phyloP scores from a whole-genome alignment of 1,140 invertebrate genomes.

The Drosophila trapezifrons region DNA sequence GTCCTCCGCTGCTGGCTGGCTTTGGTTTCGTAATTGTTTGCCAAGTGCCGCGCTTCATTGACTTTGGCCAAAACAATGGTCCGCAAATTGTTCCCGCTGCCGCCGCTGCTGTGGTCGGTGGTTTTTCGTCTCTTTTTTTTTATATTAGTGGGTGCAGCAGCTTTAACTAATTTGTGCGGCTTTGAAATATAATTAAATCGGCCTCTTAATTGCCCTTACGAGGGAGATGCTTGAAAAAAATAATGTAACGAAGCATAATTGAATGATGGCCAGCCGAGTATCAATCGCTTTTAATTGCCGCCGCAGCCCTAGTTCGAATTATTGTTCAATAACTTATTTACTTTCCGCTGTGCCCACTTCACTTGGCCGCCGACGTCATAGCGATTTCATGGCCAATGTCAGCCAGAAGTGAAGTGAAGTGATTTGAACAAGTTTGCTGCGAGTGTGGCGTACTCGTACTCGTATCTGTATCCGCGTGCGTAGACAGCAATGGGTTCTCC shows the following conservation, averaged over 20 bases:
- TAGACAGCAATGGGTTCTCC: constrained; percentile 41
- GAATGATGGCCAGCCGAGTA: constrained; percentile 34
- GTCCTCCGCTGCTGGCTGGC: neutral
- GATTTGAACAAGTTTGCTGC: constrained; percentile 56
- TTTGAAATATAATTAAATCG: constrained; percentile 35
- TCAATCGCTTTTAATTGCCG: constrained; percentile 36
- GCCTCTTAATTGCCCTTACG: constrained; percentile 32
- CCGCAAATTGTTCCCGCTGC: constrained; percentile 10
- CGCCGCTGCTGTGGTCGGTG: constrained; percentile 12
- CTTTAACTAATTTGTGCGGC: constrained; percentile 36
- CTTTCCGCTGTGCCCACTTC: constrained; percentile 32
- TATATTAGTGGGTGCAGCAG: constrained; percentile 28
- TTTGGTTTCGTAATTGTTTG: constrained; percentile 36
- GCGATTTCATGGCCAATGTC: constrained; percentile 62
- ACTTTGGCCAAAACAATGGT: constrained; percentile 24
- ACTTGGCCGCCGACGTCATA: constrained; percentile 46
- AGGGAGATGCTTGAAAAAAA: constrained; percentile 4
- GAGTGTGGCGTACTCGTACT: constrained; percentile 9
- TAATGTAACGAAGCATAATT: constrained; percentile 12
- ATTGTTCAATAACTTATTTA: constrained; percentile 38
- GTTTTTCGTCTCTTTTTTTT: constrained; percentile 1
- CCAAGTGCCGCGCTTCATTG: constrained; percentile 45
- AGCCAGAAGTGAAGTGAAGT: constrained; percentile 62
- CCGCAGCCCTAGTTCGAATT: constrained; percentile 20
- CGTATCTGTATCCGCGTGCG: constrained; percentile 59